Conservation (phyloP, 1,140 invertebrate species). For the Daktulosphaira vitifoliae region DNA sequence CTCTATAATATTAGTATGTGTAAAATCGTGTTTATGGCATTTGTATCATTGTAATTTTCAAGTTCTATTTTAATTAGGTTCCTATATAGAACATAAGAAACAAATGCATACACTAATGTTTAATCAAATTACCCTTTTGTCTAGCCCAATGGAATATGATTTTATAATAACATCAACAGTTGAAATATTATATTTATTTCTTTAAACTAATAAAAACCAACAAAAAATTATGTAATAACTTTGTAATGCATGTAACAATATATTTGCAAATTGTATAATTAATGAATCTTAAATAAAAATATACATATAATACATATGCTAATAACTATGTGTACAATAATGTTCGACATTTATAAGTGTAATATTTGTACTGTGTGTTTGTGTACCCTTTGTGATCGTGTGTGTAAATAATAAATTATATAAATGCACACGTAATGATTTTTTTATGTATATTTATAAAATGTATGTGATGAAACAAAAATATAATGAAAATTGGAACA, state of each 20-base stretch:
- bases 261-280: not conserved
- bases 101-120: not conserved
- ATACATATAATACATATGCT: not conserved
- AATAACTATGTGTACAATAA: not conserved
- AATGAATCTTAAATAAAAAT: not conserved
- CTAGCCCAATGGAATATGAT: constrained; percentile 9
- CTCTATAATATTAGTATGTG: constrained; percentile 5
- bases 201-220: no score
- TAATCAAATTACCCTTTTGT: constrained; percentile 29
- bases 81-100: constrained; percentile 18
- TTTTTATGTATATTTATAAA: not conserved
- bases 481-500: no score
- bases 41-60: not conserved
- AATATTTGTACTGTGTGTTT: constrained; percentile 22
- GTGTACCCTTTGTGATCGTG: constrained; percentile 27
- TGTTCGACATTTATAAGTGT: not conserved
- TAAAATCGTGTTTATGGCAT: not conserved
- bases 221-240: not conserved
- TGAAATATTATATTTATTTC: not conserved
- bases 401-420: constrained; percentile 24
- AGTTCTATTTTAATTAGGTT: constrained; percentile 28
- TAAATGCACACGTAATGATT: constrained; percentile 8
- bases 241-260: not conserved
- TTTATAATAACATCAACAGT: constrained; percentile 8
- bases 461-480: constrained; percentile 21